Base-by-base conservation (phyloP, 1,140 invertebrate genomes). In the Diorhabda carinulata region DNA sequence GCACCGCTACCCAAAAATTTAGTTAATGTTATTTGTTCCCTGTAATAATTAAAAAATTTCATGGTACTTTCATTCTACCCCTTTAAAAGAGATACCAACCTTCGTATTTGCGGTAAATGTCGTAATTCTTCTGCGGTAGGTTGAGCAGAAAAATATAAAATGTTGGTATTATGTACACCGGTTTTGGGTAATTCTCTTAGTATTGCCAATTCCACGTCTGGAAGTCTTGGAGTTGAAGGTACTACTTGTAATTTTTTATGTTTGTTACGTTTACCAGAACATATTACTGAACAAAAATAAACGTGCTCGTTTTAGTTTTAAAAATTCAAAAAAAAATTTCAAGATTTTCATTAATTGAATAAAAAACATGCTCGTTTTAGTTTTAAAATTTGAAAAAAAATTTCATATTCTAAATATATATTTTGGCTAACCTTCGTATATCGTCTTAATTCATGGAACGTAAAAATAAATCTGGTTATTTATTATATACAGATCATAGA, bases 1-100 rank as follows among this genome's bases (percentile, higher is more conserved):
- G 95, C 95, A 2, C 97, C 97, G 70, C 92, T 95, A 0, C 96
- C 97, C 56, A 98, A 82, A 77, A 96, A 95, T 79, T 95, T 94
- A 0, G 88, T 91, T 2, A 96, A 80, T 0, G 89, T 92, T 57
- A 98, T 91, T 77, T 91, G 88, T 43, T 84, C 81, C 47, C 82
- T 74, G 59, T 25, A 75, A 74, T 60, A 45, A 43, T 56, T 67
- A 57, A 43, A 66, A 41, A 10, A 43, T 64, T 57, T 63, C 56
- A 43, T 42, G 56, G 45, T 40, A 5, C 40, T 5, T 25, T 10
- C 41, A 59, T n/a, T 45, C 45, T 8, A 6, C 10, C 10, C 4
- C 52, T 58, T 45, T 65, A 5, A 7, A 25, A 57, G 3, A 47
- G 3, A 58, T 25, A 9, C 41, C 7, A 70, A 90, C 64, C 91